These are phyloP conservation scores for Palloptera scutellata DNA, from an alignment of 2,888 invertebrate species.

Conservation along the genomic window DNA sequence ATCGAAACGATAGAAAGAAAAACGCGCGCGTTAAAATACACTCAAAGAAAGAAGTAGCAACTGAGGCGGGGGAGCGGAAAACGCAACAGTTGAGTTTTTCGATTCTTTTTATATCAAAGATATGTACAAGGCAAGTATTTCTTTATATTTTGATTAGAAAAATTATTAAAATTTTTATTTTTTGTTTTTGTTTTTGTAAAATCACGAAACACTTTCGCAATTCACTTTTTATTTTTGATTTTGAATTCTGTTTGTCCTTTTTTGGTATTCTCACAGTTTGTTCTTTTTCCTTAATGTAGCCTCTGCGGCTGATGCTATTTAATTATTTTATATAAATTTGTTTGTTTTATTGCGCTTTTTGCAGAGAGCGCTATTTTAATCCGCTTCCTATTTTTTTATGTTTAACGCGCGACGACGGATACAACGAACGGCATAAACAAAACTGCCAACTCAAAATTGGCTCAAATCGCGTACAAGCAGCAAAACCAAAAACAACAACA, in stretches of 20 bases:
- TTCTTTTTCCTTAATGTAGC: background rate
- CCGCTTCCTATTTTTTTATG: background rate
- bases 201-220: too few relatives aligned
- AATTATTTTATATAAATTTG: conserved; percentile 8
- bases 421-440: conserved; percentile 58
- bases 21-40: conserved; percentile 1
- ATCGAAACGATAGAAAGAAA: conserved; percentile 1
- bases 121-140: too few relatives aligned
- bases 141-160: too few relatives aligned
- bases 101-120: too few relatives aligned
- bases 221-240: conserved; percentile 2
- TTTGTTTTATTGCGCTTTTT: conserved; percentile 46
- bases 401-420: conserved; percentile 40
- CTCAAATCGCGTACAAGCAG: conserved; percentile 57
- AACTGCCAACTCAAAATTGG: conserved; percentile 62
- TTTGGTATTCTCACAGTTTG: background rate
- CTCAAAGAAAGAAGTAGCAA: too few relatives aligned
- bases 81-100: too few relatives aligned
- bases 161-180: too few relatives aligned
- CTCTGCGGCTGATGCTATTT: background rate
- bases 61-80: too few relatives aligned
- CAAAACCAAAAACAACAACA: conserved; percentile 15
- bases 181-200: too few relatives aligned
- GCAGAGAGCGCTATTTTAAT: conserved; percentile 44
- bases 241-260: background rate